These are phyloP conservation scores for Sacculina carcini DNA, from an alignment of 2,888 invertebrate species.

Conservation along the genomic window DNA sequence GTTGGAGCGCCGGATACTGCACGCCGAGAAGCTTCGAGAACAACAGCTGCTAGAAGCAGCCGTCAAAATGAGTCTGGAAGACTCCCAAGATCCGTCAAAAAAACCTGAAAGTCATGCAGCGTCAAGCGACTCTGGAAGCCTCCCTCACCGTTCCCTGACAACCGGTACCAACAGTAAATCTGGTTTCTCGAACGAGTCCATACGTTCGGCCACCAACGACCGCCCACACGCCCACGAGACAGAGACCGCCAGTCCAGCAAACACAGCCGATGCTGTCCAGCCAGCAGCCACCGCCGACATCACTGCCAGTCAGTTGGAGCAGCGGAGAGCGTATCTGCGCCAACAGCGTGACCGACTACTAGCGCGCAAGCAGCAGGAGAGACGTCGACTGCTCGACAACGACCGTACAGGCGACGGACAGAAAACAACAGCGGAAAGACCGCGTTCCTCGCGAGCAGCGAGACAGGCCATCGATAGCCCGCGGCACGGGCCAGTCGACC, in stretches of 20 bases:
- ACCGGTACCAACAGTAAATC: background rate
- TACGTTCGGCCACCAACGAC: too few relatives aligned
- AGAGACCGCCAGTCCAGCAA: too few relatives aligned
- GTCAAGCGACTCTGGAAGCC: background rate
- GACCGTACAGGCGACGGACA: too few relatives aligned
- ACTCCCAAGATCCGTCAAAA: constrained; percentile 16
- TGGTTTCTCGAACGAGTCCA: constrained; percentile 7
- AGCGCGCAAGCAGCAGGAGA: constrained; percentile 59
- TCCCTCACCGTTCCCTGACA: background rate
- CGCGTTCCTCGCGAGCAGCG: constrained; percentile 50
- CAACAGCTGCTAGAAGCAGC: constrained; percentile 19
- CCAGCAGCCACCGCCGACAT: constrained; percentile 1
- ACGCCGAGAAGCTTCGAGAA: constrained; percentile 20
- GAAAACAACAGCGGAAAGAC: too few relatives aligned
- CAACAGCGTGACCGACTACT: constrained; percentile 73
- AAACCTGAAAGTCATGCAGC: constrained; percentile 13
- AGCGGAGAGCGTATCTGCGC: constrained; percentile 57
- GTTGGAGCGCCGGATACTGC: constrained; percentile 20
- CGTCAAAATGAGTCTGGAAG: constrained; percentile 14
- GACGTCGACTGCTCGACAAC: constrained; percentile 45
- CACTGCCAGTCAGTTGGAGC: constrained; percentile 34
- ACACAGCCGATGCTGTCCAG: background rate
- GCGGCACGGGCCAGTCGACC: too few relatives aligned
- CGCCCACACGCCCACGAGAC: too few relatives aligned
- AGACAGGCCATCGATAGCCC: too few relatives aligned